Base-by-base conservation (phyloP, 1,140 invertebrate genomes). In the Drosophila ogumai region DNA sequence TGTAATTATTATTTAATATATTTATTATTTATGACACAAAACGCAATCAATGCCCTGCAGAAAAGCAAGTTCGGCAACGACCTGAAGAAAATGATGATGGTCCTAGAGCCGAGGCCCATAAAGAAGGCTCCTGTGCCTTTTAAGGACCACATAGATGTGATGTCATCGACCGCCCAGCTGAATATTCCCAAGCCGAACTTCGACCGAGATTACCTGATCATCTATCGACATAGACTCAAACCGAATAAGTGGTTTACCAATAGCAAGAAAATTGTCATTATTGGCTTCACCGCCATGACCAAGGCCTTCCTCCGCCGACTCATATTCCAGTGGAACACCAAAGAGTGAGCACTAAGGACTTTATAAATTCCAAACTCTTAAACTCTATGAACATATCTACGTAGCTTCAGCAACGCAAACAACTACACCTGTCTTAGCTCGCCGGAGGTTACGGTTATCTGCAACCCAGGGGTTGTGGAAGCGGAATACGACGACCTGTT, bases 401-500 rank as follows among this genome's bases (percentile, higher is more conserved):
- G 3, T 4, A 79, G 85, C 17, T 64, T 86, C n/a, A 54, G 34
- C 8, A 86, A 90, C 32, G 41, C 72, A 6, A 76, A 82, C 3
- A 50, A 17, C 7, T 92, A 58, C 34, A 90, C 68, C 3, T 82
- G 87, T 12, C 34, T 92, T 17, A 64, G 81, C 6, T 65, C 71
- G 7, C 9, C 81, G 1, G 59, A 75, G 15, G 77, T 90, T 0
- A 81, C 79, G 0, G 77, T 92, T 0, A 80, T 92, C 2, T 43
- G 75, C 1, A 1, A 13, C 2, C 75, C 79, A 0, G 91, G 91
- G 0, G 4, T 73, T 0, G 67, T 92, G 7, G 87, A 92, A 31
- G 87, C 91, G 2, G 84, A 91, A 4, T 79, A 81, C 19, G 91
- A 92, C 19, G 60, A 19, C 3, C 46, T 64, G 10, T 92, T 92